Evolutionary conservation across 1,140 invertebrate genomes (phyloP), one percentile per base, ranked within the genome.

Genomic region (Habropoda laboriosa): DNA sequence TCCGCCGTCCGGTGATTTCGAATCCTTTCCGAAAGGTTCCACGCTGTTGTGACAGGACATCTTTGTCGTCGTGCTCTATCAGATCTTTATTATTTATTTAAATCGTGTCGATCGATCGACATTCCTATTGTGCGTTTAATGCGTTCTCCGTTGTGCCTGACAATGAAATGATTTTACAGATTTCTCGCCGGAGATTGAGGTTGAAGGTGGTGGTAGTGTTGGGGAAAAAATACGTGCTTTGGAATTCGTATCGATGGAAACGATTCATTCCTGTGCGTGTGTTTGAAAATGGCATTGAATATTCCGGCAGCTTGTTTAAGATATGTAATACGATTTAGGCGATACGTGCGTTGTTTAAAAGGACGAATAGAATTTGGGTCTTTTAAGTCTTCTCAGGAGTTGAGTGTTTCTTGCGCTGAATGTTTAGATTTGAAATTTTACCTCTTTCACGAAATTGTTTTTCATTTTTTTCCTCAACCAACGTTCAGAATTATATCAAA

Each of bases 61-160:
- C 81, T 86, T 90, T 89, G 80, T 87, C 80, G 53, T 57, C 60
- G 58, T n/a, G 27, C 38, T 71, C 57, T 87, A 89, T 87, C 83
- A 80, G 88, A 88, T 90, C 73, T 47, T 74, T 71, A 55, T 89
- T 89, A 89, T 90, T 90, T 90, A 90, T 89, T 87, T 80, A 85
- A 89, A 82, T 86, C 67, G 51, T 12, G 13, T 10, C 61, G 35
- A 67, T 67, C 45, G 58, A 72, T 63, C 76, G 71, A 42, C 42
- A 42, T 49, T 21, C 38, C 30, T 21, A 81, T 86, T 86, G 83
- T 86, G 53, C 58, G 49, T 61, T 57, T 85, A 86, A 86, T 82
- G 57, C 64, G 72, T 79, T 64, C 79, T 21, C 45, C 45, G 45
- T 58, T 13, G 63, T 27, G 38, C 27, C 30, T 68, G 45, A 49